Base-by-base conservation (phyloP, 2,888 invertebrate genomes). In the Lordiphosa andalusiaca region DNA sequence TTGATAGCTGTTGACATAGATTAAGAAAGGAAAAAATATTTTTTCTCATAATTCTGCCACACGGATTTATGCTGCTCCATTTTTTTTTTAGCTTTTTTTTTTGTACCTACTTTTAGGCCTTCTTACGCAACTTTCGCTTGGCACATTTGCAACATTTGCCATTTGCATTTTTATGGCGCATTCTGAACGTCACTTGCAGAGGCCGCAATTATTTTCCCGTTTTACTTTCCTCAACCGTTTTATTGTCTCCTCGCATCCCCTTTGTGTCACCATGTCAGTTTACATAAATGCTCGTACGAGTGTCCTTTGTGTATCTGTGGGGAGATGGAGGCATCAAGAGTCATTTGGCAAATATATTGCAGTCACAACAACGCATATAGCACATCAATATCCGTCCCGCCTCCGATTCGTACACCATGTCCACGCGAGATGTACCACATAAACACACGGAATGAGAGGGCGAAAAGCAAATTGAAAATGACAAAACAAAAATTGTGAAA, bases 181-280 rank as follows among this genome's bases (percentile, higher is more conserved):
- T 65, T 68, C 59, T 51, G 61, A 25, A n/a, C 56, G 71, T 67
- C 68, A 68, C 58, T 67, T 69, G 57, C 58, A 70, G 63, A 46
- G 61, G 55, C 66, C 56, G 66, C 80, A 78, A 78, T 78, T 71
- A 71, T 78, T 82, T 70, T 69, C 64, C 56, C 56, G 61, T 81
- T 76, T 56, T 46, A 47, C 25, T 42, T 54, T 42, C 65, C 44
- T 42, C 55, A 46, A 54, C 40, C 54, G 58, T 74, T 65, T 44
- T 53, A 55, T 67, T 21, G 42, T 25, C 44, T 13, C 48, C 42
- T 23, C 35, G 6, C 39, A 6, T n/a, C n/a, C 40, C 6, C 12
- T n/a, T 7, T 48, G 48, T 33, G 12, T 41, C 38, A 47, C 23
- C 12, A 47, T 13, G 54, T 30, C 30, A 30, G 30, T 3, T 30